Conservation (phyloP, 92 coral and sea anemone species). For the Phenganax marumi region DNA sequence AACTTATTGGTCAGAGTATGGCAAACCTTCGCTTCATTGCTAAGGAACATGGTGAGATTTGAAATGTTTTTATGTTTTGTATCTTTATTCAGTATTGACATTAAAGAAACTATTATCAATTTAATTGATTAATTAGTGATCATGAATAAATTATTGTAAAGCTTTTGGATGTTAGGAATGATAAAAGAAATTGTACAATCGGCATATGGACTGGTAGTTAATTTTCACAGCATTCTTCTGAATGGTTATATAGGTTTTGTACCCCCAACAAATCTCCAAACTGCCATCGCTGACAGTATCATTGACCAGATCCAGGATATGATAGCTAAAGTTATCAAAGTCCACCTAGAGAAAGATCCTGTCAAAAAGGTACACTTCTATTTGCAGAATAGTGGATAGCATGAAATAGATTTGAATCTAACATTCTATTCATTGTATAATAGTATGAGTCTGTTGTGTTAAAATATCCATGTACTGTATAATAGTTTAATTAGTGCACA, state of each 20-base stretch:
- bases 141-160: neutral
- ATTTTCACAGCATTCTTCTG: neutral
- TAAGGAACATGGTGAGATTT: constrained; percentile 42
- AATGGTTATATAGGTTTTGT: constrained; percentile 17
- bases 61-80: no score
- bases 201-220: neutral
- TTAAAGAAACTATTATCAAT: neutral
- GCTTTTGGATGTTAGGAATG: neutral
- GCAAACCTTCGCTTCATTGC: constrained; percentile 50
- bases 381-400: neutral
- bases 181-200: neutral
- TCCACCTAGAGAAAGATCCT: constrained; percentile 31
- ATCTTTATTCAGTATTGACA: neutral
- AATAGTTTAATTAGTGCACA: no score
- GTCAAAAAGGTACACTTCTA: constrained; percentile 35
- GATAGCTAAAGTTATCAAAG: constrained; percentile 10
- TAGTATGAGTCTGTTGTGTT: no score
- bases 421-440: no score
- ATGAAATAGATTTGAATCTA: no score
- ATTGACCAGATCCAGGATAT: constrained; percentile 24
- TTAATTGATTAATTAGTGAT: neutral
- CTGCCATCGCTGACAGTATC: constrained; percentile 35
- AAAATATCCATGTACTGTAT: no score
- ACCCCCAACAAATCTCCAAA: constrained; percentile 25
- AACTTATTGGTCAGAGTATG: constrained; percentile 37